Evolutionary conservation across 2,113 vertebrate species (phyloP), one percentile per base, ranked within the genome.

Genomic region (Scytalopus superciliaris): DNA sequence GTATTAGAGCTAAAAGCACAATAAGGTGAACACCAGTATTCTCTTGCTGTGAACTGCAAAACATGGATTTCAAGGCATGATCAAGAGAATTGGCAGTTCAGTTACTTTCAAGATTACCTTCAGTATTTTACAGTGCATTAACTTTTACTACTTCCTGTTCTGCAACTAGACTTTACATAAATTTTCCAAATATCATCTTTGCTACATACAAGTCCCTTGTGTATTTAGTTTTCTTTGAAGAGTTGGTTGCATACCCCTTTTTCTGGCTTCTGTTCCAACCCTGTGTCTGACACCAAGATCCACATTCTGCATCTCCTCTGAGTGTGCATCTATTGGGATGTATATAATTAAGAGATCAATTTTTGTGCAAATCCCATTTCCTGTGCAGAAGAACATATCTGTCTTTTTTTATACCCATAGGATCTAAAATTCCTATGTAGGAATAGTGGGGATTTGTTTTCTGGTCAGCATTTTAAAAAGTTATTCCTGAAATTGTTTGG

Each of bases 281-380:
- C 23, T 55, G 30, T 3, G 1, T 72, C 59, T 2, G 4, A 40
- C 40, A 72, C 9, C 4, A 0, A 75, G 30, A 45, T 4, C 5
- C 0, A 0, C 1, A 3, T 44, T 86, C 59, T 85, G 24, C 24
- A 7, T 79, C 33, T 72, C 12, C 21, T 75, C 21, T 63, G 35
- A 72, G 37, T 11, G 24, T 60, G n/a, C n/a, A 72, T 37, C 33
- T 70, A 2, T 35, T 78, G 37, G 5, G 7, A 15, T 40, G 9
- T 27, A 50, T 52, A 25, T 55, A 86, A 57, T 59, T 55, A 53
- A 80, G 39, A 64, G 30, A 10, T 77, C 14, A 40, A 50, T n/a
- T 30, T 42, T 14, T 52, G 19, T 44, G 28, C 27, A 87, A 81
- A 67, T 76, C 23, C 25, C 8, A 39, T 70, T 91, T 69, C 31